Evolutionary conservation across 2,113 vertebrate species (phyloP), one percentile per base, ranked within the genome.

Genomic region (Parus major): DNA sequence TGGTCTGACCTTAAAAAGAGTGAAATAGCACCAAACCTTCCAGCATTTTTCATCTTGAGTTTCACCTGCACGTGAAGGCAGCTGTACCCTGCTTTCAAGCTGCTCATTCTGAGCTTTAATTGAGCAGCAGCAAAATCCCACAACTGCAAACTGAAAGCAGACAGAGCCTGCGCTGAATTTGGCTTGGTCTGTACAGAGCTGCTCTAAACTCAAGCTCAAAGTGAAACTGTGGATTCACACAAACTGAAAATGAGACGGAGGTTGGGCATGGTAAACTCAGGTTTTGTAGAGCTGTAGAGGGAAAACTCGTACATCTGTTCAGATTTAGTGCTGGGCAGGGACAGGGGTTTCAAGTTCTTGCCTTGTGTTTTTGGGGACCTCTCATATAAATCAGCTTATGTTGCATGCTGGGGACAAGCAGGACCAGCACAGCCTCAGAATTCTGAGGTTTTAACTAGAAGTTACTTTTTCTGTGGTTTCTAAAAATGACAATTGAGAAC

Each of bases 301-400:
- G 12, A 15, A 35, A 25, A 20, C 1, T 0, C 36, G 19, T 16
- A 0, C 0, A 1, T 36, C 21, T 76, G 41, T 18, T 86, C 5
- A 31, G 10, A 20, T 39, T 22, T 5, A 71, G 15, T 0, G 39
- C 50, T 44, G 11, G 52, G 52, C 10, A 2, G 80, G 59, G 73
- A 20, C 5, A 4, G 0, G 12, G 22, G 2, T 39, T 82, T 76
- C n/a, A 11, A 16, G 7, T 57, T 61, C 65, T 28, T 61, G 46
- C 35, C 39, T 60, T 49, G 19, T 16, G 0, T 82, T 87, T 84
- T 53, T 72, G 61, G 44, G 42, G 56, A 36, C 25, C 31, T 68
- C 61, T 90, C 36, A 6, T 11, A 5, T 24, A 35, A 66, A 60
- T 11, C 44, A 18, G 24, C 22, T 60, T 15, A 0, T 15, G 44